A percentile compares a stretch with the other conserved stretches of the same genome.
Conservation (phyloP, 2,888 invertebrate species). For the Priocnemis perturbator region DNA sequence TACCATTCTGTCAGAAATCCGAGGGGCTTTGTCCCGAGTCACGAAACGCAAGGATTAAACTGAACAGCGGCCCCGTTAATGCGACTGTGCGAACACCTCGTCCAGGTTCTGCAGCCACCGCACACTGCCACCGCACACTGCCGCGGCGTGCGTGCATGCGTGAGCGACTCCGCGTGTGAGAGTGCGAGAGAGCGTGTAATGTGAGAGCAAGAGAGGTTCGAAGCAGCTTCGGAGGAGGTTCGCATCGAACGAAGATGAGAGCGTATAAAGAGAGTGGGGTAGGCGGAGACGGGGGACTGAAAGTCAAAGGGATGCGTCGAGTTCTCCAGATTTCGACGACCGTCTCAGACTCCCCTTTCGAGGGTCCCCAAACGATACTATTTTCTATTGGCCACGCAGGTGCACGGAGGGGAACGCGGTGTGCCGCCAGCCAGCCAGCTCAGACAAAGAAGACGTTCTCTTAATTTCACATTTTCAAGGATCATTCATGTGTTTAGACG, state of each 20-base stretch:
- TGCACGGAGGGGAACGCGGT: too few species aligned
- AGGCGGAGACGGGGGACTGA: too few species aligned
- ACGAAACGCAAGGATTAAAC: conserved; percentile 74
- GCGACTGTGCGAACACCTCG: conserved; percentile 59
- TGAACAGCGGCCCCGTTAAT: conserved; percentile 67
- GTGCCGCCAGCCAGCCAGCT: too few species aligned
- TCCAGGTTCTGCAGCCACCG: conserved; percentile 12
- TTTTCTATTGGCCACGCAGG: too few species aligned
- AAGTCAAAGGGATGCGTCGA: too few species aligned
- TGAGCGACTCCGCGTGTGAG: conserved; percentile 12
- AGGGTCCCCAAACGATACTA: too few species aligned
- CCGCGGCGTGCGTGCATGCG: conserved; percentile 41
- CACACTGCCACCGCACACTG: too few species aligned
- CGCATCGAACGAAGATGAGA: conserved; percentile 18
- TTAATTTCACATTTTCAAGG: too few species aligned
- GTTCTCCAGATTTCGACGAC: too few species aligned
- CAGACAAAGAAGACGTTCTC: too few species aligned
- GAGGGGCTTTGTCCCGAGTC: conserved; percentile 74
- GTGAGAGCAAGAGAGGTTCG: conserved; percentile 45
- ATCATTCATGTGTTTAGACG: too few species aligned
- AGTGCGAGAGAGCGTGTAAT: conserved; percentile 10
- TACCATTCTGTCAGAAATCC: conserved; percentile 74
- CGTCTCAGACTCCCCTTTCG: too few species aligned
- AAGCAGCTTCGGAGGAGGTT: conserved; percentile 48
- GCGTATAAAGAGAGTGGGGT: conserved; percentile 3